A percentile compares a stretch with the other conserved stretches of the same genome.
These are phyloP conservation scores for Esox niger DNA, from an alignment of 2,113 vertebrate genomes.

Conservation along the genomic window DNA sequence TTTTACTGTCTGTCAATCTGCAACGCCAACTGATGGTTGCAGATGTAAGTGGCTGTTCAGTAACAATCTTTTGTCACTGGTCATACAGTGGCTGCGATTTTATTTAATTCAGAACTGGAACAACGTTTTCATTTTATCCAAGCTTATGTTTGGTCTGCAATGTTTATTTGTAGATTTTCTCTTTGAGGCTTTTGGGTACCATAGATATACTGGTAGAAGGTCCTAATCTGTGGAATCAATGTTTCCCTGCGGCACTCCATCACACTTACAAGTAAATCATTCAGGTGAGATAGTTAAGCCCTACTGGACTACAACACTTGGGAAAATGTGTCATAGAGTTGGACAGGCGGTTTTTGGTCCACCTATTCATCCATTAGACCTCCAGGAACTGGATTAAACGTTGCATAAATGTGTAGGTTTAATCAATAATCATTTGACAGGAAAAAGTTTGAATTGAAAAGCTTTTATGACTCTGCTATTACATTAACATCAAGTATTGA, in stretches of 20 bases:
- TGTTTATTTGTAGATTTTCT: constrained; percentile 1
- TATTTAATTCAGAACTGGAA: not conserved
- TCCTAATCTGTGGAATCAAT: constrained; percentile 71
- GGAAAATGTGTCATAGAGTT: constrained; percentile 52
- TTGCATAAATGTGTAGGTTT: constrained; percentile 59
- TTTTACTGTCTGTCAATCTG: no score
- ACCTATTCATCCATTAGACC: constrained; percentile 31
- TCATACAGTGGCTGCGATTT: not conserved
- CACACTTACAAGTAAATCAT: constrained; percentile 71
- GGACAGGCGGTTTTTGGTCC: constrained; percentile 43
- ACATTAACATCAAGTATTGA: constrained; percentile 70
- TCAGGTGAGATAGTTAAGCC: constrained; percentile 70
- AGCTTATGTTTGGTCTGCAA: not conserved
- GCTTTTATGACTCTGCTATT: constrained; percentile 62
- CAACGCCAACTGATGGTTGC: no score
- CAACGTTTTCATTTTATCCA: not conserved
- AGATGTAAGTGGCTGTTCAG: no score
- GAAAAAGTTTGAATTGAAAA: constrained; percentile 63
- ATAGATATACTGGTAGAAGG: constrained; percentile 59
- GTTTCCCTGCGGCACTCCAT: constrained; percentile 60
- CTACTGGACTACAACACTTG: constrained; percentile 60
- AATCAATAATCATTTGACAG: constrained; percentile 60
- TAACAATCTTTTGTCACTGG: no score
- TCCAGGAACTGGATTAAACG: constrained; percentile 31
- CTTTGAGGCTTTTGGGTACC: constrained; percentile 40